These are phyloP conservation scores for Petrolisthes cinctipes DNA, from an alignment of 2,888 invertebrate species.

Conservation along the genomic window DNA sequence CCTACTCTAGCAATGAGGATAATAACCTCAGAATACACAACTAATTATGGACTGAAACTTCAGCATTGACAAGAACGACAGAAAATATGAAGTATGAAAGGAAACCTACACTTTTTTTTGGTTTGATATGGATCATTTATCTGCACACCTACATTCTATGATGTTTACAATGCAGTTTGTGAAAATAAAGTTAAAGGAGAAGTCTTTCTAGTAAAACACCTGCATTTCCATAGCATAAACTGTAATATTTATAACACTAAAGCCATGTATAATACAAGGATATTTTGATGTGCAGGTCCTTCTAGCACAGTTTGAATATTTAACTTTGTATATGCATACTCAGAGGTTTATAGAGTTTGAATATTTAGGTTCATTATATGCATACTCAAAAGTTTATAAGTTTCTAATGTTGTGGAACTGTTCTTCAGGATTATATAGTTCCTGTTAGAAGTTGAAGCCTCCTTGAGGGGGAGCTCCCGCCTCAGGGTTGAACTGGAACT, in stretches of 20 bases:
- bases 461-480: conserved; percentile 63
- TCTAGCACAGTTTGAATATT: conserved; percentile 15
- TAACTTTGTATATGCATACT: background rate
- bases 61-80: conserved; percentile 1
- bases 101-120: background rate
- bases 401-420: conserved; percentile 38
- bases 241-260: conserved; percentile 25
- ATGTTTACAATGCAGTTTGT: background rate
- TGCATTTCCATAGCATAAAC: conserved; percentile 18
- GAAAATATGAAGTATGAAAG: background rate
- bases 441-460: conserved; percentile 65
- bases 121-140: conserved; percentile 5
- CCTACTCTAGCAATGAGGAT: conserved; percentile 3
- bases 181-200: background rate
- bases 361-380: conserved; percentile 1
- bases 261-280: conserved; percentile 13
- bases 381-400: conserved; percentile 28
- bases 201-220: conserved; percentile 10
- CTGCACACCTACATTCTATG: background rate
- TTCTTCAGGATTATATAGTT: conserved; percentile 30
- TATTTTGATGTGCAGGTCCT: conserved; percentile 27
- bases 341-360: background rate
- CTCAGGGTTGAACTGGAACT: conserved; percentile 64
- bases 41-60: conserved; percentile 9
- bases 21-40: background rate